Percentiles rank a stretch among this genome's conserved stretches.
Conservation (phyloP, 2,888 invertebrate species). For the Pegoplata infirma region DNA sequence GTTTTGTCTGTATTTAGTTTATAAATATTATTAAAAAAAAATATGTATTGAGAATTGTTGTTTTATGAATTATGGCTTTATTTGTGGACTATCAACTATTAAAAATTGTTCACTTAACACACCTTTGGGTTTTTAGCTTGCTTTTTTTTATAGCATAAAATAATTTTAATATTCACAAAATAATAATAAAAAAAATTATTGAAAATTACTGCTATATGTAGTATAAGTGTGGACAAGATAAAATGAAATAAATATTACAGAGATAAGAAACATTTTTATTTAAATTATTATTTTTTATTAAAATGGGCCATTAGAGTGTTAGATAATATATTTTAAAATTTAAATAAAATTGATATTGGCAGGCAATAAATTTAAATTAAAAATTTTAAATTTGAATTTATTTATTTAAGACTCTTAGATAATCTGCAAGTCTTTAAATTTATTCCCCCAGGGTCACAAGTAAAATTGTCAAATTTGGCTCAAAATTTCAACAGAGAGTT, state of each 20-base stretch:
- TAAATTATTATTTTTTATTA: conserved; percentile 22
- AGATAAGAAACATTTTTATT: neutral
- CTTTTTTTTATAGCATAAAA: neutral
- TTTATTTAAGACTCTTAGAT: too few species aligned
- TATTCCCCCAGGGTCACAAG: too few species aligned
- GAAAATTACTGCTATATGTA: conserved; percentile 26
- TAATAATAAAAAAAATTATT: conserved; percentile 34
- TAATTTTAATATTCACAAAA: conserved; percentile 22
- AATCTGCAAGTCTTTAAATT: too few species aligned
- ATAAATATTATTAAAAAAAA: conserved; percentile 15
- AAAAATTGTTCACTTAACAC: conserved; percentile 40
- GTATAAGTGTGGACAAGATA: conserved; percentile 55
- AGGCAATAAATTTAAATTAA: too few species aligned
- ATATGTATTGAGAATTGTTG: conserved; percentile 44
- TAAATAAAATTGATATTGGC: neutral
- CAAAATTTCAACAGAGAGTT: too few species aligned
- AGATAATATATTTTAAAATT: conserved; percentile 3
- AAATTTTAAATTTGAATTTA: too few species aligned
- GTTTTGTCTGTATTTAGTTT: conserved; percentile 17
- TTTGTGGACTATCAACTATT: conserved; percentile 31
- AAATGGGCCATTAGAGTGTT: conserved; percentile 9
- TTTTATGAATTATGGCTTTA: conserved; percentile 51
- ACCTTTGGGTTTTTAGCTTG: conserved; percentile 42
- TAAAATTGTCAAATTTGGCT: too few species aligned
- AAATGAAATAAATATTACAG: conserved; percentile 6